Conservation (phyloP, 2,888 invertebrate genomes). For the Thymelicus sylvestris region DNA sequence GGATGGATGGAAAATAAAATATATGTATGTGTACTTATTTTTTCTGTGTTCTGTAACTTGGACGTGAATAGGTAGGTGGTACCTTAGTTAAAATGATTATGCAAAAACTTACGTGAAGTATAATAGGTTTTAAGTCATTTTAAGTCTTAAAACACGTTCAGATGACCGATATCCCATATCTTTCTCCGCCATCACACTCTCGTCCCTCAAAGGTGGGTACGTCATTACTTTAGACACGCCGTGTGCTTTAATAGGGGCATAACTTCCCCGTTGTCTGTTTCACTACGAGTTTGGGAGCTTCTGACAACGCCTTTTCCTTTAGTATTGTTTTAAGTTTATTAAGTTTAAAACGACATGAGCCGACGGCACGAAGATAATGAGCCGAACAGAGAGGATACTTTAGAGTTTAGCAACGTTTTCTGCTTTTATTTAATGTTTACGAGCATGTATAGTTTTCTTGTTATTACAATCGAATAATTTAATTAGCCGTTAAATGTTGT, state of each 20-base stretch:
- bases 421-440: constrained; percentile 28
- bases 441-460: constrained; percentile 13
- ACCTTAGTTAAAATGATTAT: too few relatives aligned
- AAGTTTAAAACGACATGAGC: constrained; percentile 79
- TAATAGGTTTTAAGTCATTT: neutral
- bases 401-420: constrained; percentile 35
- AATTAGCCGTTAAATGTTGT: constrained; percentile 32
- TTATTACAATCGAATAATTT: constrained; percentile 16
- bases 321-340: constrained; percentile 81
- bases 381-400: constrained; percentile 40
- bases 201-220: constrained; percentile 43
- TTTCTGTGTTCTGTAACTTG: too few relatives aligned
- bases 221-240: constrained; percentile 70
- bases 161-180: constrained; percentile 3
- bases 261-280: constrained; percentile 69
- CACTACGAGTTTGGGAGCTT: constrained; percentile 71
- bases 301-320: constrained; percentile 77
- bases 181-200: constrained; percentile 17
- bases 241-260: constrained; percentile 71
- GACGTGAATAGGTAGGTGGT: too few relatives aligned
- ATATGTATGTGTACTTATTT: too few relatives aligned
- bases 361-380: constrained; percentile 65
- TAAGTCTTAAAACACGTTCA: neutral
- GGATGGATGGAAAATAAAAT: too few relatives aligned
- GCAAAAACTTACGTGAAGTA: too few relatives aligned